Conservation (phyloP, 2,888 invertebrate species). For the Lysandra coridon region DNA sequence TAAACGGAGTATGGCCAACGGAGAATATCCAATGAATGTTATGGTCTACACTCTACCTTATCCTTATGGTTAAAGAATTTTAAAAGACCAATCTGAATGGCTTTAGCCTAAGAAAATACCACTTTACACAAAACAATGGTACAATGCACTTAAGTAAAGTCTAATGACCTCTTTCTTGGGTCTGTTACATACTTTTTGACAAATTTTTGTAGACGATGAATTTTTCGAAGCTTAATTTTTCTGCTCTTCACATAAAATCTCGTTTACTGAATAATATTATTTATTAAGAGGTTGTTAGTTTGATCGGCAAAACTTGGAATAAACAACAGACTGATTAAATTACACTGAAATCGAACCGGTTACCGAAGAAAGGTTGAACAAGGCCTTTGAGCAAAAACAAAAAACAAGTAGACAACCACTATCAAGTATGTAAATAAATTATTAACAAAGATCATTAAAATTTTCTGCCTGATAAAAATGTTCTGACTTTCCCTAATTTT, state of each 20-base stretch:
- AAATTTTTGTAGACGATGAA: background rate
- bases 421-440: too few species aligned
- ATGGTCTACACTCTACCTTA: too few species aligned
- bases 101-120: too few species aligned
- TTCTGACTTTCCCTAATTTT: too few species aligned
- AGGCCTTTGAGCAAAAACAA: background rate
- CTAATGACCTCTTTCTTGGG: background rate
- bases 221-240: background rate
- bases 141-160: background rate
- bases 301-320: background rate
- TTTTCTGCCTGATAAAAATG: too few species aligned
- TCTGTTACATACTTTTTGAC: background rate
- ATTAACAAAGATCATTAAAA: too few species aligned
- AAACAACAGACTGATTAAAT: slow-evolving; percentile 4
- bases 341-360: slow-evolving; percentile 13
- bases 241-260: background rate
- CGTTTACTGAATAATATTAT: background rate
- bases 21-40: too few species aligned
- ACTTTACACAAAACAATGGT: background rate
- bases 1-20: too few species aligned
- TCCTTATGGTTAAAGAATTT: too few species aligned
- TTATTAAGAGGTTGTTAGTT: background rate
- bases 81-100: too few species aligned
- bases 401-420: background rate
- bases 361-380: background rate